Evolutionary conservation across 2,797 vertebrate species (phyloP), one percentile per base, ranked within the genome.

Genomic region (Momotus momota): DNA sequence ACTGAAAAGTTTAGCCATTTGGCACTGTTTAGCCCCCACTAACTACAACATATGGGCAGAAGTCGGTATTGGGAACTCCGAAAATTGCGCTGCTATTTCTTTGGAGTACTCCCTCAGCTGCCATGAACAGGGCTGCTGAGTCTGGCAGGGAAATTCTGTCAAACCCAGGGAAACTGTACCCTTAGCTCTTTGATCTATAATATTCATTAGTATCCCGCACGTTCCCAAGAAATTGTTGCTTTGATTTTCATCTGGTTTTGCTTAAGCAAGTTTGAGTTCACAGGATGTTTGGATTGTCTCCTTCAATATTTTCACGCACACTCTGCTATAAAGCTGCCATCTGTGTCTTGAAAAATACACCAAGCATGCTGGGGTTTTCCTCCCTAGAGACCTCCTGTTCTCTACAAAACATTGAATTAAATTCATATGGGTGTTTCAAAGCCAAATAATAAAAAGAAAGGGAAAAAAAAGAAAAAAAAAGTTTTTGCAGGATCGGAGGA

Each of bases 231-330:
- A 90, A 73, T 80, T 81, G 43, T 89, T 85, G 49, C 58, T 95
- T 93, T 94, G 61, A 71, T 93, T 95, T 95, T 92, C 78, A 80
- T 88, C 85, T 94, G 69, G 3, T 87, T 93, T 94, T 95, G 67
- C 83, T 95, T 89, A 83, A 83, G 74, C 14, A 2, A 81, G 16
- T 83, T 93, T 85, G 82, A 94, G 61, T 90, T 85, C 91, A 67
- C 70, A 58, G 82, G 71, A 79, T 83, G 74, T 95, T 96, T 94
- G 91, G 40, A 86, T 88, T 95, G 64, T 93, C 49, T 96, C 40
- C 40, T 75, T 91, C 87, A 83, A 67, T 92, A 89, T 71, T 93
- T 96, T 96, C 81, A 82, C 22, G 18, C 31, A 79, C 38, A 86
- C 41, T 72, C 43, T 73, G 58, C 71, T 96, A 71, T 89, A 93